These are phyloP conservation scores for Diplazon laetatorius DNA, from an alignment of 2,888 invertebrate genomes.

Conservation along the genomic window DNA sequence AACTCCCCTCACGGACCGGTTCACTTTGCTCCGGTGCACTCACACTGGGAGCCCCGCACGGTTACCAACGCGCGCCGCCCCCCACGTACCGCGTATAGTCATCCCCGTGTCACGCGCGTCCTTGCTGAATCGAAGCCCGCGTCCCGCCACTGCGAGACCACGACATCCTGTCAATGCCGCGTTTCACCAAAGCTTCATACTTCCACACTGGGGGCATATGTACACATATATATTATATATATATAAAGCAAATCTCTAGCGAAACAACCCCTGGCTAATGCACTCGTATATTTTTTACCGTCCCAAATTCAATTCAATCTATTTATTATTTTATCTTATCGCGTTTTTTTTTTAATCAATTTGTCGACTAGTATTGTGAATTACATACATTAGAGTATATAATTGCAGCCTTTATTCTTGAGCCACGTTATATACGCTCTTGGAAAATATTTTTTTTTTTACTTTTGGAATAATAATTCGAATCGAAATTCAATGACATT, in stretches of 20 bases:
- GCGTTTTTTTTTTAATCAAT: not conserved
- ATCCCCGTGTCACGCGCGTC: constrained; percentile 43
- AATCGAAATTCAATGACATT: no score
- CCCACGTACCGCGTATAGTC: constrained; percentile 24
- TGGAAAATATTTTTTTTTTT: not conserved
- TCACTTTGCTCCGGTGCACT: constrained; percentile 67
- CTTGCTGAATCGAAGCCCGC: constrained; percentile 58
- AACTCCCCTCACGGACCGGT: constrained; percentile 63
- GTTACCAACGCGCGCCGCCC: constrained; percentile 29
- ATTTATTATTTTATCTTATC: constrained; percentile 1
- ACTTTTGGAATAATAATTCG: no score
- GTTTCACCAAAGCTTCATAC: constrained; percentile 47
- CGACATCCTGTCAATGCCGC: constrained; percentile 69
- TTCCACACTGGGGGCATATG: not conserved
- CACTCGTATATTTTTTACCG: constrained; percentile 3
- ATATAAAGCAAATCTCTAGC: not conserved
- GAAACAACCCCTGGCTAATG: constrained; percentile 17
- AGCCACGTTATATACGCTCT: not conserved
- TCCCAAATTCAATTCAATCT: constrained; percentile 7
- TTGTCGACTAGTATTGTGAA: no score
- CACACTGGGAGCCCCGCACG: constrained; percentile 68
- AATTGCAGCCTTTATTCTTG: no score
- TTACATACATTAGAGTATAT: no score
- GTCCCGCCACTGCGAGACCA: constrained; percentile 60
- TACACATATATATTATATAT: no score